Percentiles rank a stretch among this genome's conserved stretches.
Conservation (phyloP, 2,888 invertebrate genomes). For the Loripinus fragilis region DNA sequence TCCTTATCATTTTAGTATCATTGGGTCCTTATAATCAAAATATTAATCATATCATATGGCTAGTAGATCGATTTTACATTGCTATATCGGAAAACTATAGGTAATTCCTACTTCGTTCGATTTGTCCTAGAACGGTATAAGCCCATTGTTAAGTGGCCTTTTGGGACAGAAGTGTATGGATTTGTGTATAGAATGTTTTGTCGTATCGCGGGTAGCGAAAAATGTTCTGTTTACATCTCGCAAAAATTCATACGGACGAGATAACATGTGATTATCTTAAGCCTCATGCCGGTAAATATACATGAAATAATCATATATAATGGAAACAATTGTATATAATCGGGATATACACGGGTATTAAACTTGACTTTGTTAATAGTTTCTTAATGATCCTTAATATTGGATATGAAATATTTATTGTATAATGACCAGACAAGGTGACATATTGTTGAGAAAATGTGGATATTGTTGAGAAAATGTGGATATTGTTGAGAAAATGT, state of each 20-base stretch:
- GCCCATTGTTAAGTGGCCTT: background rate
- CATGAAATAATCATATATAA: background rate
- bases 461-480: too few relatives aligned
- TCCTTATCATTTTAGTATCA: too few relatives aligned
- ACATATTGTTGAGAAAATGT: too few relatives aligned
- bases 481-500: too few relatives aligned
- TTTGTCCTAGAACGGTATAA: conserved; percentile 1
- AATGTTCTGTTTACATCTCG: conserved; percentile 1
- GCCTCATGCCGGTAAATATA: background rate
- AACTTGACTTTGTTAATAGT: too few relatives aligned
- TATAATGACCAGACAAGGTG: too few relatives aligned
- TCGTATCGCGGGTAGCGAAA: conserved; percentile 2
- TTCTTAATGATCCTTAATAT: background rate
- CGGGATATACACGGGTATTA: too few relatives aligned
- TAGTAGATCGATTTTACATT: background rate
- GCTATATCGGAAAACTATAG: conserved; percentile 14
- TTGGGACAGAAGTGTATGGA: conserved; percentile 9
- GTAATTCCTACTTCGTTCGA: conserved; percentile 12
- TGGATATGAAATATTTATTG: background rate
- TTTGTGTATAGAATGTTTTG: conserved; percentile 13
- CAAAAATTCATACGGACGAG: conserved; percentile 4
- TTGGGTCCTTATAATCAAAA: too few relatives aligned
- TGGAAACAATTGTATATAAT: too few relatives aligned
- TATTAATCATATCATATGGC: background rate
- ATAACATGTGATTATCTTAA: background rate